phyloP scores from a whole-genome alignment of 2,888 invertebrate genomes.

The Unio delphinus region DNA sequence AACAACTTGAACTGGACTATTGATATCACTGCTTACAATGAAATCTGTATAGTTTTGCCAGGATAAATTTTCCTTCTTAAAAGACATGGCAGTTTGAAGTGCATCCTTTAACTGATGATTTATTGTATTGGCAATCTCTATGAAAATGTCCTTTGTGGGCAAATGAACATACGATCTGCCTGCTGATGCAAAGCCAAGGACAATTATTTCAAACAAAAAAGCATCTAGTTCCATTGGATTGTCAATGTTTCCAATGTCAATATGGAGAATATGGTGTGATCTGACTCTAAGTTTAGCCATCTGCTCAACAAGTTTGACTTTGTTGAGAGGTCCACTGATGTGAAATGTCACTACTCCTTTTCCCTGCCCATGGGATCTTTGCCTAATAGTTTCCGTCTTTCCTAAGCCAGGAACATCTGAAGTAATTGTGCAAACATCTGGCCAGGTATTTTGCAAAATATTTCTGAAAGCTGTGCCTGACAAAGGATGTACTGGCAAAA shows the following conservation, averaged over 20 bases:
- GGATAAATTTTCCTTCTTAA: slow-evolving; percentile 22
- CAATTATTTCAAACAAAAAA: slow-evolving; percentile 46
- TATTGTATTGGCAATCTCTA: slow-evolving; percentile 48
- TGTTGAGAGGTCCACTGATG: slow-evolving; percentile 38
- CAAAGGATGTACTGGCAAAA: slow-evolving; percentile 12
- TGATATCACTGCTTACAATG: slow-evolving; percentile 29
- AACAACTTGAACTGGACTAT: slow-evolving; percentile 49
- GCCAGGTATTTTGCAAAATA: slow-evolving; percentile 18
- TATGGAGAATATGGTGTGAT: slow-evolving; percentile 28
- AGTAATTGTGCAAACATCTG: slow-evolving; percentile 26
- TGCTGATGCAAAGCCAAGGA: slow-evolving; percentile 30
- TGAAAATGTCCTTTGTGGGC: slow-evolving; percentile 23
- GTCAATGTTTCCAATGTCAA: slow-evolving; percentile 40
- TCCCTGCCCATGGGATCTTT: slow-evolving; percentile 15
- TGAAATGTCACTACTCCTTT: slow-evolving; percentile 30
- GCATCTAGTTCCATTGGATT: slow-evolving; percentile 34
- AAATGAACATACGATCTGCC: slow-evolving; percentile 21
- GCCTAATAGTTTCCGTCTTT: slow-evolving; percentile 32
- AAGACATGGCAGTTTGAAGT: slow-evolving; percentile 35
- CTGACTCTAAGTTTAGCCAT: slow-evolving; percentile 17
- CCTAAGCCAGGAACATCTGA: slow-evolving; percentile 44
- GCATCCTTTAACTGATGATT: slow-evolving; percentile 35
- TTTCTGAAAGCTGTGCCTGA: slow-evolving; percentile 14
- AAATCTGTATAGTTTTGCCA: slow-evolving; percentile 34
- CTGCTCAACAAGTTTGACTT: slow-evolving; percentile 22